phyloP scores from a whole-genome alignment of 2,797 vertebrate genomes.

The Hipposideros larvatus region DNA sequence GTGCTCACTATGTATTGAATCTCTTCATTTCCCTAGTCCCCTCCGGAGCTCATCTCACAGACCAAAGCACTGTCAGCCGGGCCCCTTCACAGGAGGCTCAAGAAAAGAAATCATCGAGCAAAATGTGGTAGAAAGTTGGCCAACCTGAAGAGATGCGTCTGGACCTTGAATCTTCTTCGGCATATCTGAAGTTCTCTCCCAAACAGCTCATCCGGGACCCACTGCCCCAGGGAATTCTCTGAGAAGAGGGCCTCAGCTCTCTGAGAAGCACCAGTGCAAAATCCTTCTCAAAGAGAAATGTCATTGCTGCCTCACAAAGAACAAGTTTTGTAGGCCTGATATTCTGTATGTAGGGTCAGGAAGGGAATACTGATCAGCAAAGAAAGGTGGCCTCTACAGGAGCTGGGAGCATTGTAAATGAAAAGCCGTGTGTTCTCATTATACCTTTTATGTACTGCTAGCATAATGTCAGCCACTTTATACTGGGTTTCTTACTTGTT shows the following conservation, averaged over 20 bases:
- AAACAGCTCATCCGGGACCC: neutral
- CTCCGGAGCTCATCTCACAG: neutral
- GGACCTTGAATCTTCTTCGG: neutral
- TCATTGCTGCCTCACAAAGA: accelerated
- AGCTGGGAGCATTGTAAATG: neutral
- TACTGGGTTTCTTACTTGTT: neutral
- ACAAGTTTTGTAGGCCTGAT: neutral
- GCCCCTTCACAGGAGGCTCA: neutral
- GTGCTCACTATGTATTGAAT: neutral
- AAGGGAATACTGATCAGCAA: neutral
- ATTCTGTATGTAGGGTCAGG: neutral
- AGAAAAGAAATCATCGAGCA: neutral
- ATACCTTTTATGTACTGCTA: accelerated
- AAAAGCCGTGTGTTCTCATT: accelerated
- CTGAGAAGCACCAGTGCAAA: neutral
- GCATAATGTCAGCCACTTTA: accelerated
- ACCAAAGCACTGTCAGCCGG: neutral
- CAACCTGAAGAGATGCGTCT: neutral
- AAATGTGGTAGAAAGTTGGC: neutral
- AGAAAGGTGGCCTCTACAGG: neutral
- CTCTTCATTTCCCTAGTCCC: neutral
- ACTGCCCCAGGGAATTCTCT: neutral
- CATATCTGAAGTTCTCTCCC: neutral
- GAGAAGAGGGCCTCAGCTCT: accelerated
- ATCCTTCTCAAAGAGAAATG: neutral